phyloP scores from a whole-genome alignment of 2,888 invertebrate species.

The Lepidonotus clava region DNA sequence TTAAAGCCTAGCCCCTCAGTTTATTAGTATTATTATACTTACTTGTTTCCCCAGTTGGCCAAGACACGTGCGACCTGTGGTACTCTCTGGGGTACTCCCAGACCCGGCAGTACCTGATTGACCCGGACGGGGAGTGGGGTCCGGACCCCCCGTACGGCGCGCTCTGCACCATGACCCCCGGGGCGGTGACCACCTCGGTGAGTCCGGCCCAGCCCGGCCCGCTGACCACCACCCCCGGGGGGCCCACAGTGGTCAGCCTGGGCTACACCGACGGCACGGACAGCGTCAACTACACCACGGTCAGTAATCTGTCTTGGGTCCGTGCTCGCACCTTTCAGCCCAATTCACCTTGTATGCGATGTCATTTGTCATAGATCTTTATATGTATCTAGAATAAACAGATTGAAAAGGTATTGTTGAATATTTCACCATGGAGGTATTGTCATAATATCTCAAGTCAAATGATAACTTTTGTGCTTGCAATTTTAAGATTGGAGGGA shows the following conservation, averaged over 20 bases:
- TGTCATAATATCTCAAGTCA: no score
- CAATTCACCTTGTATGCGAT: no score
- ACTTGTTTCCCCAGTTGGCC: neutral
- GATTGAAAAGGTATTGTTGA: no score
- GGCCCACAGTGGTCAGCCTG: neutral
- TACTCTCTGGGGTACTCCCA: neutral
- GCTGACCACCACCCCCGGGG: neutral
- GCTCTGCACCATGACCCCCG: neutral
- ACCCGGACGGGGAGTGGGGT: neutral
- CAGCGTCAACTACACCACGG: neutral
- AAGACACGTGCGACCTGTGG: constrained; percentile 17
- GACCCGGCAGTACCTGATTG: neutral
- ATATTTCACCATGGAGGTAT: no score
- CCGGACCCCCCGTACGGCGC: neutral
- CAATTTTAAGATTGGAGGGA: no score
- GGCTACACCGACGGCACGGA: neutral
- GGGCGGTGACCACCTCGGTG: neutral
- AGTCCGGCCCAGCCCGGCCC: neutral
- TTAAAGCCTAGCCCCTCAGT: no score
- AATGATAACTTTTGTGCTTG: no score
- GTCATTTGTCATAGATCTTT: no score
- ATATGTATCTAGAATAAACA: no score
- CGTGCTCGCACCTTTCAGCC: no score
- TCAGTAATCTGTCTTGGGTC: neutral
- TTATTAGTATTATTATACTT: neutral